These are phyloP conservation scores for Luehdorfia chinensis DNA, from an alignment of 1,140 invertebrate genomes.

Conservation along the genomic window DNA sequence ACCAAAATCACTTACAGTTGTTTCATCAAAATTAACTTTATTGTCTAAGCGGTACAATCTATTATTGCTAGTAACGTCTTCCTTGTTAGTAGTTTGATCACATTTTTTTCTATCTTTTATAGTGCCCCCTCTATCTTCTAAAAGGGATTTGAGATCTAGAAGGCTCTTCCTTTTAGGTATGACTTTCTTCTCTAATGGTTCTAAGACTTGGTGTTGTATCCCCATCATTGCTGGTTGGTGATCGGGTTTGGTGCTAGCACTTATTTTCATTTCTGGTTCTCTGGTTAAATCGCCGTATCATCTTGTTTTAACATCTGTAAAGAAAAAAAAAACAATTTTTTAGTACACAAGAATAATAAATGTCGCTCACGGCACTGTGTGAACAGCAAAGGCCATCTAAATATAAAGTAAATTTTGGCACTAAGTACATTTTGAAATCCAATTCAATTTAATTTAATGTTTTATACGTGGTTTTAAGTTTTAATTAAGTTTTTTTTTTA, in stretches of 20 bases:
- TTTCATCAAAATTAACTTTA: slow-evolving; percentile 37
- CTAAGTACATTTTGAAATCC: no score
- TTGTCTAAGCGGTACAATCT: slow-evolving; percentile 43
- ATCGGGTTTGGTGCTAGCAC: slow-evolving; percentile 25
- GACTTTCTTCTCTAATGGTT: slow-evolving; percentile 53
- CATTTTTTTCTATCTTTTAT: slow-evolving; percentile 29
- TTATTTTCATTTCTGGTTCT: slow-evolving; percentile 28
- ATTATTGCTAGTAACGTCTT: slow-evolving; percentile 40
- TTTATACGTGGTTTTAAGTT: no score
- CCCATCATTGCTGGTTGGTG: slow-evolving; percentile 41
- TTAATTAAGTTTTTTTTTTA: no score
- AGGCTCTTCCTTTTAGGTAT: slow-evolving; percentile 48
- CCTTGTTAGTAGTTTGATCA: slow-evolving; percentile 23
- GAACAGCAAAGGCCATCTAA: no score
- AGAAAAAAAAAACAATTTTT: slow-evolving; percentile 24
- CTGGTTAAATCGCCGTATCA: slow-evolving; percentile 56
- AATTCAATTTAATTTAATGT: no score
- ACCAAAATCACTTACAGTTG: slow-evolving; percentile 40
- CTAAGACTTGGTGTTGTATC: slow-evolving; percentile 26
- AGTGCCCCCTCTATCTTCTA: slow-evolving; percentile 68
- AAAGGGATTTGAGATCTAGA: slow-evolving; percentile 59
- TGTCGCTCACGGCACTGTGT: no score
- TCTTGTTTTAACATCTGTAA: slow-evolving; percentile 62
- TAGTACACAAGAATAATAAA: no score
- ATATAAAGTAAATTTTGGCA: no score